Evolutionary conservation across 2,113 vertebrate species (phyloP), one percentile per base, ranked within the genome.

Genomic region (Ochotona curzoniae): DNA sequence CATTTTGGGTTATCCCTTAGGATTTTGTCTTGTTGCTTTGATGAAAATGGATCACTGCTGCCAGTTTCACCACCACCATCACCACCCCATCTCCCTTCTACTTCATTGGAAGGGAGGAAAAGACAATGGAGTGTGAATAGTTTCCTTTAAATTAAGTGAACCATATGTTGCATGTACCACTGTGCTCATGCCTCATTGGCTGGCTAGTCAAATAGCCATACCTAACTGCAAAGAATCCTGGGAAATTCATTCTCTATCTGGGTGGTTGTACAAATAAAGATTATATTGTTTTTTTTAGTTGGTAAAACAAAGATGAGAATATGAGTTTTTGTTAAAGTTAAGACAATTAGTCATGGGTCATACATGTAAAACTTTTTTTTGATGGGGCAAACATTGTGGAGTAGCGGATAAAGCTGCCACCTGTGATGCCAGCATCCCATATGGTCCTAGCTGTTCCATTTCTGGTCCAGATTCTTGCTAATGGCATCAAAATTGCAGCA

Each of bases 291-390:
- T 91, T 47, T 60, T 80, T n/a, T n/a, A n/a, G 28, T 79, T 73
- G 64, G 80, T 85, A 47, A 89, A 75, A 85, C 35, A n/a, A 85
- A 85, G 61, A 90, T 54, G 57, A 91, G 17, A 90, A 49, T 69
- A 20, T 83, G 69, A 69, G 3, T 75, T 60, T 88, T 66, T 86
- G 57, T 83, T 87, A 67, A 80, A 30, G 18, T 87, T 80, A 44
- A 71, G 87, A 87, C 17, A 86, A 75, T 25, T 87, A 87, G 44
- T 44, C 23, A 47, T 63, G 32, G 38, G 38, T 44, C 38, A 44
- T 44, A 44, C 38, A 44, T 44, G 3, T 44, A 44, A 44, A 44
- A 44, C 38, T 6, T 44, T 44, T 44, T 44, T 44, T 44, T 44
- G 38, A 44, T 3, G 4, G 6, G 38, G 38, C 38, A 44, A 44